phyloP scores from a whole-genome alignment of 2,888 invertebrate genomes.

The Coelopa pilipes region DNA sequence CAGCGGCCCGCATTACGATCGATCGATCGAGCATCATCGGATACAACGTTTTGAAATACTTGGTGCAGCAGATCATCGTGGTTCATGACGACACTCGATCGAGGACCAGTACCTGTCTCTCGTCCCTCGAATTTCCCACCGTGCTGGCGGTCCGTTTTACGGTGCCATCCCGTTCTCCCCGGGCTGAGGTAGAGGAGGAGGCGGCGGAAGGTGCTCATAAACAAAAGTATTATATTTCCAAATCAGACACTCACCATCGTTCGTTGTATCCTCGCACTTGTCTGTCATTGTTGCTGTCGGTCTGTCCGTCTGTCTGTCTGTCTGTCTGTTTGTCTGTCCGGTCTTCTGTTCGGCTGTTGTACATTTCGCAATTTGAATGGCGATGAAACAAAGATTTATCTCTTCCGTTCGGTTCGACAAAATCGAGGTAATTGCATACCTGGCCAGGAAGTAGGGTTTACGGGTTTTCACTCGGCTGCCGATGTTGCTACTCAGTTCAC shows the following conservation, averaged over 20 bases:
- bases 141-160: no score
- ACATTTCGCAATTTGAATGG: constrained; percentile 5
- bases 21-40: background rate
- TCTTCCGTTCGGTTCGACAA: constrained; percentile 24
- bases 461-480: constrained; percentile 11
- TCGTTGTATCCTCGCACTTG: background rate
- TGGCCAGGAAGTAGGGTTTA: constrained; percentile 34
- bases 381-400: constrained; percentile 27
- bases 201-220: background rate
- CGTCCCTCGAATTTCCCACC: no score
- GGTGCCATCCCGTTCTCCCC: no score
- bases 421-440: constrained; percentile 33
- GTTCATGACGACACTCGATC: no score
- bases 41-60: no score
- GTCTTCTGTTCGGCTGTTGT: no score
- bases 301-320: background rate
- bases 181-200: no score
- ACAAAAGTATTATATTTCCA: constrained; percentile 20
- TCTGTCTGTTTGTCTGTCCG: no score
- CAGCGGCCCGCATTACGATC: background rate
- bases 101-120: no score
- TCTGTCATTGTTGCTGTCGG: background rate
- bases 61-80: no score
- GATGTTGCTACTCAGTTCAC: constrained; percentile 10
- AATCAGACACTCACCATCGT: background rate